Evolutionary conservation across 2,888 invertebrate genomes (phyloP).

Genomic region (Merodon equestris): DNA sequence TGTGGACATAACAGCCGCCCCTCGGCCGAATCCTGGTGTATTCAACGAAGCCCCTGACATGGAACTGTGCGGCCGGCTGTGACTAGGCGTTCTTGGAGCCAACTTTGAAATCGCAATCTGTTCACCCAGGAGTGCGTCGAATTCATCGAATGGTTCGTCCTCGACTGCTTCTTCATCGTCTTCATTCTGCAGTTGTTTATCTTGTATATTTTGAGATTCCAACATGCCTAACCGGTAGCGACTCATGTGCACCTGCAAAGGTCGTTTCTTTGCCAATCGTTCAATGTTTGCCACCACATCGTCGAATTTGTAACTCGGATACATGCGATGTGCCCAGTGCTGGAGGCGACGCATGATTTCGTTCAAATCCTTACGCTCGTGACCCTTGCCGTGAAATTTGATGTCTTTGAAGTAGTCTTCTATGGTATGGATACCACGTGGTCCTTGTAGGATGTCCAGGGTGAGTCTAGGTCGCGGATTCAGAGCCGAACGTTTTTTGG

Average conservation of each 20-base stretch:
- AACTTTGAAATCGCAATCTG: conserved; percentile 82
- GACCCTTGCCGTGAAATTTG: conserved; percentile 87
- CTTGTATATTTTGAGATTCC: conserved; percentile 75
- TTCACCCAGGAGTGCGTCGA: conserved; percentile 83
- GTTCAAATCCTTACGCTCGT: conserved; percentile 91
- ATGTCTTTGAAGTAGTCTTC: conserved; percentile 89
- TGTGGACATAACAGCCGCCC: conserved; percentile 74
- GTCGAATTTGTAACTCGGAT: conserved; percentile 92
- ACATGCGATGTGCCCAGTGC: conserved; percentile 96
- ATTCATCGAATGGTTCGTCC: conserved; percentile 81
- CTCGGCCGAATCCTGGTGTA: conserved; percentile 74
- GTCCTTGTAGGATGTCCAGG: conserved; percentile 85
- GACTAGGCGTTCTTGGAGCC: conserved; percentile 74
- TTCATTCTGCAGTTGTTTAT: conserved; percentile 79
- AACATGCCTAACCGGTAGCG: conserved; percentile 80
- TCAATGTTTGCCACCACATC: conserved; percentile 90
- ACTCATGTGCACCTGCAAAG: conserved; percentile 86
- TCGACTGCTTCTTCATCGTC: conserved; percentile 76
- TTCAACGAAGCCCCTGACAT: conserved; percentile 69
- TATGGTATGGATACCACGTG: conserved; percentile 88
- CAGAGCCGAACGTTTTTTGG: conserved; percentile 81
- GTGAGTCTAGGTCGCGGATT: conserved; percentile 86
- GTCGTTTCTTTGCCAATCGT: conserved; percentile 89
- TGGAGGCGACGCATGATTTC: conserved; percentile 89
- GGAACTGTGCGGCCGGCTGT: conserved; percentile 47